phyloP scores from a whole-genome alignment of 2,113 vertebrate genomes.

The Mus musculus region DNA sequence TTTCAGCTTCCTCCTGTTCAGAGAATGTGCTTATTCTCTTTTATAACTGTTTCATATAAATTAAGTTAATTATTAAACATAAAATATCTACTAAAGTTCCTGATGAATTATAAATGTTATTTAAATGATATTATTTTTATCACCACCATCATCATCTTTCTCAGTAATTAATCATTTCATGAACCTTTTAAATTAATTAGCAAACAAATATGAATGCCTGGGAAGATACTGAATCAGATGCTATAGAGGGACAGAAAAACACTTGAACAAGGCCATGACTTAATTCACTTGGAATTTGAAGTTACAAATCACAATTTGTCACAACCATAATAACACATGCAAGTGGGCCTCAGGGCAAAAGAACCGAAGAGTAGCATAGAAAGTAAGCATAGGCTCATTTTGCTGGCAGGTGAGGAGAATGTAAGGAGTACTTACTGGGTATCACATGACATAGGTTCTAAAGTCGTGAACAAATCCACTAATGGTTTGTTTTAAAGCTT shows the following conservation, averaged over 20 bases:
- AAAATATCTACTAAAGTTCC: not conserved
- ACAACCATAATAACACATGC: not conserved
- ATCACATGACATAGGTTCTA: not conserved
- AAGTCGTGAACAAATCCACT: not conserved
- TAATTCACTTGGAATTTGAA: not conserved
- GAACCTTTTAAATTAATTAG: conserved; percentile 26
- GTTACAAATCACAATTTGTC: not conserved
- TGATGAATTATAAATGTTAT: not conserved
- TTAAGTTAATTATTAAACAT: conserved; percentile 56
- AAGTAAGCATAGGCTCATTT: not conserved
- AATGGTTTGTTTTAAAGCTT: not conserved
- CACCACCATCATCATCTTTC: not conserved
- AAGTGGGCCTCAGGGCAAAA: not conserved
- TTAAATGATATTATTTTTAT: conserved; percentile 47
- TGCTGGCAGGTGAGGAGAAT: not conserved
- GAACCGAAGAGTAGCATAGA: not conserved
- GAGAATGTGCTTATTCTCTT: conserved; percentile 32
- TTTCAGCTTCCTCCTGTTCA: conserved; percentile 35
- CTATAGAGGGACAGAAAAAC: not conserved
- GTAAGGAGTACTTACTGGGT: not conserved
- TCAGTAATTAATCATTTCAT: conserved; percentile 16
- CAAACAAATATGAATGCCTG: conserved; percentile 25
- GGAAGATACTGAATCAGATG: not conserved
- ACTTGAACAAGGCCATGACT: not conserved
- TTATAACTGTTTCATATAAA: conserved; percentile 27